Conservation (phyloP, 2,797 vertebrate genomes). For the Danio kyathit region DNA sequence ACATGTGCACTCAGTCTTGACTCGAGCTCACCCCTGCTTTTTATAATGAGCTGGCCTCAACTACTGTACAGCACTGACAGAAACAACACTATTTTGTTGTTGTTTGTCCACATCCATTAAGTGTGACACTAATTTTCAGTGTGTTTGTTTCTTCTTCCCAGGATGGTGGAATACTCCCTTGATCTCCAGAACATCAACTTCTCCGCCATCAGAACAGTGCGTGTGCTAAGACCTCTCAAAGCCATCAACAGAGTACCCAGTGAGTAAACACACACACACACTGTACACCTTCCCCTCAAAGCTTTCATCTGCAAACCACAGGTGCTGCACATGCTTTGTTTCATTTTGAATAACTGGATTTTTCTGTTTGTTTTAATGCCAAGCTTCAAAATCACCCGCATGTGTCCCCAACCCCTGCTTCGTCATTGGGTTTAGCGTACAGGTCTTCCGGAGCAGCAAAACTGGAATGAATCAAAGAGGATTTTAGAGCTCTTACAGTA, state of each 20-base stretch:
- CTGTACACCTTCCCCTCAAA: constrained; percentile 1
- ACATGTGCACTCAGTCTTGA: background rate
- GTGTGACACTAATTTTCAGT: constrained; percentile 6
- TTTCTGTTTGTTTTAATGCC: constrained; percentile 17
- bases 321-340: background rate
- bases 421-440: constrained; percentile 16
- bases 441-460: constrained; percentile 43
- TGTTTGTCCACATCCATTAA: constrained; percentile 8
- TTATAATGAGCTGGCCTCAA: background rate
- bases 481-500: constrained; percentile 53
- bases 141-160: constrained; percentile 66
- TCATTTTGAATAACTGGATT: background rate
- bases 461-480: constrained; percentile 46
- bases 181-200: constrained; percentile 98
- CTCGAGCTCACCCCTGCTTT: background rate
- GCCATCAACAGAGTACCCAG: constrained; percentile 98
- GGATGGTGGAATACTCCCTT: constrained; percentile 98
- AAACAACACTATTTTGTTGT: background rate
- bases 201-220: constrained; percentile 95
- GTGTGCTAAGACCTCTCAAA: constrained; percentile 95
- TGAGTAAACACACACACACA: constrained; percentile 76
- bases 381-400: constrained; percentile 10
- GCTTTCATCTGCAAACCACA: constrained; percentile 6
- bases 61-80: background rate
- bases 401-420: constrained; percentile 26